Evolutionary conservation across 2,113 vertebrate species (phyloP), one percentile per base, ranked within the genome.

Genomic region (Dromas ardeola): DNA sequence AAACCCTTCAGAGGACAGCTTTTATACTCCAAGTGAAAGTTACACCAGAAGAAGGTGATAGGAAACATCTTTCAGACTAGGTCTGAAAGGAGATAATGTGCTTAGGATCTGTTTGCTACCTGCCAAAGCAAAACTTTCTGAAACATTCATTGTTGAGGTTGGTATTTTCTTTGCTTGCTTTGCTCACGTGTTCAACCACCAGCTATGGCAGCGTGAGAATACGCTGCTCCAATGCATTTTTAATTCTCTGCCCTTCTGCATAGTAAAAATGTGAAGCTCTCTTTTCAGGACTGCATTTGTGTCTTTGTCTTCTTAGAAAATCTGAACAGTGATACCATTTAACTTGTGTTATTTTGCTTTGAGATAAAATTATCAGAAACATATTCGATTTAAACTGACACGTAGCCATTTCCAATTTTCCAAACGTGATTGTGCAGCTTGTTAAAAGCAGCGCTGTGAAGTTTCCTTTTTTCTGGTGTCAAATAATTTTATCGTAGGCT

Each of bases 401-500:
- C 9, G 11, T 6, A 77, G 40, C 14, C 4, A 25, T 2, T 15
- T 76, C 52, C 50, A 47, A 34, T 72, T 40, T 88, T 56, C 19
- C 59, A 81, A 26, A 88, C 17, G 49, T 13, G 19, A 58, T 26
- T 77, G 27, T 3, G 6, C 30, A 83, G 50, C 55, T 90, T 86
- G 43, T 43, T 67, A 43, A 81, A 90, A 94, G 47, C 45, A 91
- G 62, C 78, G 49, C 73, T 63, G 34, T 52, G 42, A 93, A 77
- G 14, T 91, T 72, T 59, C 56, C 36, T 16, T 53, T 72, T 86
- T 70, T 70, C 34, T 83, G 53, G 40, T 71, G 71, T 93, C 17
- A 95, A 62, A 88, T 79, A 92, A 76, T 94, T 82, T 97, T 72
- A 63, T 59, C 8, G 18, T 38, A 86, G 76, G 58, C 27, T 93